Evolutionary conservation across 2,888 invertebrate genomes (phyloP).

Genomic region (Aspidiotus rigidus): DNA sequence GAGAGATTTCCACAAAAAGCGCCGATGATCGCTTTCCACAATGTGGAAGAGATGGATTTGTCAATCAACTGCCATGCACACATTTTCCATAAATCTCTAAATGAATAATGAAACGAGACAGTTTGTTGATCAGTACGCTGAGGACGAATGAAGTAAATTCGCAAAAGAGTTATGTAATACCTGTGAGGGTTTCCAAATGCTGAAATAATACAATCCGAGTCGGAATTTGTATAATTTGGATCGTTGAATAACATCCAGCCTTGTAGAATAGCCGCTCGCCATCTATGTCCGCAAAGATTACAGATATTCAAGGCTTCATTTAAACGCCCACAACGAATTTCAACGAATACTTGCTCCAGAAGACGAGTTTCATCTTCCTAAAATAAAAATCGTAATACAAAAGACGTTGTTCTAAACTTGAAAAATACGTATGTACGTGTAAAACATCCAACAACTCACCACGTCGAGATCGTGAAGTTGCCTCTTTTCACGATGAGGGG

Average conservation of each 20-base stretch:
- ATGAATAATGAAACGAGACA: constrained; percentile 14
- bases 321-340: constrained; percentile 76
- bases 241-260: constrained; percentile 86
- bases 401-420: neutral
- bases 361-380: constrained; percentile 62
- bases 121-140: neutral
- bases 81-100: constrained; percentile 50
- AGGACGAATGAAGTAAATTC: neutral
- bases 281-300: constrained; percentile 76
- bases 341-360: constrained; percentile 56
- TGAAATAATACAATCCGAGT: constrained; percentile 45
- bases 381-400: constrained; percentile 20
- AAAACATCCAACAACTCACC: constrained; percentile 38
- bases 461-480: constrained; percentile 76
- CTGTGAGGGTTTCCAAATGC: constrained; percentile 75
- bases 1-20: constrained; percentile 74
- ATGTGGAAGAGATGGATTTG: constrained; percentile 40
- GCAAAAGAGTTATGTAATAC: constrained; percentile 43
- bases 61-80: constrained; percentile 50
- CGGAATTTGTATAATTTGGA: constrained; percentile 56
- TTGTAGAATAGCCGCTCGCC: constrained; percentile 81
- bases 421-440: neutral
- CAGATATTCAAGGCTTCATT: constrained; percentile 76
- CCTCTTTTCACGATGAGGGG: constrained; percentile 66
- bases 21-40: constrained; percentile 47